Conservation (phyloP, 35 echinoderm and acorn worm genomes). For the Apostichopus californicus region DNA sequence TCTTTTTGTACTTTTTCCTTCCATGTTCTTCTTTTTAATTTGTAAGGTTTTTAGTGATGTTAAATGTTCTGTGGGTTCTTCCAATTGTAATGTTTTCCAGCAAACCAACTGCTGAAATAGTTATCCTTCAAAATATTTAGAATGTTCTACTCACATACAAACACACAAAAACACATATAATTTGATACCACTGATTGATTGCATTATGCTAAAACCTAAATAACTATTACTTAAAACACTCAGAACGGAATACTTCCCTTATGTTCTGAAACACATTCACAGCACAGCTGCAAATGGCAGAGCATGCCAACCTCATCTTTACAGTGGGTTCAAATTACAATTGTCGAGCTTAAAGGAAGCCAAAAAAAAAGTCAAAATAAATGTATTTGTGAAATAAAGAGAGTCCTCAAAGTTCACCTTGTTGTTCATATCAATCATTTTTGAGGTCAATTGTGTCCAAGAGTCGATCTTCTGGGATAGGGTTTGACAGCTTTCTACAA, state of each 20-base stretch:
- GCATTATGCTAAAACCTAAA: neutral
- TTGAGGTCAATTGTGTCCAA: slow-evolving; percentile 21
- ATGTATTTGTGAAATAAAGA: slow-evolving; percentile 6
- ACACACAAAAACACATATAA: no score
- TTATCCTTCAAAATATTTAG: no score
- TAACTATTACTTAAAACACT: neutral
- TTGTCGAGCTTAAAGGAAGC: neutral
- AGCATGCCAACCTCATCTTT: neutral
- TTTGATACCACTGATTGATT: no score
- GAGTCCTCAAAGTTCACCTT: slow-evolving; percentile 9
- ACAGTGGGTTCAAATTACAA: neutral
- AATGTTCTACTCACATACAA: no score
- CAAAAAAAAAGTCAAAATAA: neutral
- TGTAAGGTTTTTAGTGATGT: no score
- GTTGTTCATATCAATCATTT: slow-evolving; percentile 29
- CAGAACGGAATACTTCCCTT: neutral
- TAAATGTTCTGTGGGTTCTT: no score
- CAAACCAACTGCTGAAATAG: no score
- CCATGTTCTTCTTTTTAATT: no score
- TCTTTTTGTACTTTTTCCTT: no score
- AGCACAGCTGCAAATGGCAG: neutral
- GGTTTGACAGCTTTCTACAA: neutral
- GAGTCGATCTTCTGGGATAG: slow-evolving; percentile 21
- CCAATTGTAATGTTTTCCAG: no score
- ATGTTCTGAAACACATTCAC: neutral